Percentiles rank a stretch among this genome's conserved stretches.
phyloP scores from a whole-genome alignment of 2,888 invertebrate genomes.

The Ecliptopera silaceata region DNA sequence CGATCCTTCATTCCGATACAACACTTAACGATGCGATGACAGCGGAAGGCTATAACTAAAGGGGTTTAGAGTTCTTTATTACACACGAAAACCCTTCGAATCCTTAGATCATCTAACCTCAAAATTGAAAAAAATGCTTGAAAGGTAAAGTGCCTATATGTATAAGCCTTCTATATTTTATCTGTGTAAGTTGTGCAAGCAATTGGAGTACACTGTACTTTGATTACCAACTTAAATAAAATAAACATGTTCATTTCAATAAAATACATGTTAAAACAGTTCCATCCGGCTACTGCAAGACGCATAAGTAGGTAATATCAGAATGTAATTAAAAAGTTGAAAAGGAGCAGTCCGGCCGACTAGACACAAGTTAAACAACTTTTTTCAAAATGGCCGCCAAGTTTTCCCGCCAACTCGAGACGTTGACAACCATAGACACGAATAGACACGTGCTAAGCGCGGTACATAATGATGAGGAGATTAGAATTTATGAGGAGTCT shows the following conservation, averaged over 20 bases:
- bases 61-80: neutral
- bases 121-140: too few relatives aligned
- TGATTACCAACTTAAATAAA: too few relatives aligned
- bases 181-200: too few relatives aligned
- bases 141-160: too few relatives aligned
- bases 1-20: slow-evolving; percentile 50
- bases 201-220: too few relatives aligned
- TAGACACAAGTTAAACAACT: slow-evolving; percentile 58
- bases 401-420: slow-evolving; percentile 55
- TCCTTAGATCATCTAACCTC: too few relatives aligned
- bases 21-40: slow-evolving; percentile 47
- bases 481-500: slow-evolving; percentile 46
- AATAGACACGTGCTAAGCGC: slow-evolving; percentile 60
- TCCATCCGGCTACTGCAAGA: neutral
- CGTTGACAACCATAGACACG: slow-evolving; percentile 60
- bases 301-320: slow-evolving; percentile 24
- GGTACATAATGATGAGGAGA: slow-evolving; percentile 50
- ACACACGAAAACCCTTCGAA: neutral
- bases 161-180: too few relatives aligned
- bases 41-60: slow-evolving; percentile 5
- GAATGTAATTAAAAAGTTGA: slow-evolving; percentile 45
- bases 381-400: slow-evolving; percentile 69
- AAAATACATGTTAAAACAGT: neutral
- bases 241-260: neutral
- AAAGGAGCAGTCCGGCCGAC: slow-evolving; percentile 28